Conservation (phyloP, 1,140 invertebrate species). For the Calosoma granatense region DNA sequence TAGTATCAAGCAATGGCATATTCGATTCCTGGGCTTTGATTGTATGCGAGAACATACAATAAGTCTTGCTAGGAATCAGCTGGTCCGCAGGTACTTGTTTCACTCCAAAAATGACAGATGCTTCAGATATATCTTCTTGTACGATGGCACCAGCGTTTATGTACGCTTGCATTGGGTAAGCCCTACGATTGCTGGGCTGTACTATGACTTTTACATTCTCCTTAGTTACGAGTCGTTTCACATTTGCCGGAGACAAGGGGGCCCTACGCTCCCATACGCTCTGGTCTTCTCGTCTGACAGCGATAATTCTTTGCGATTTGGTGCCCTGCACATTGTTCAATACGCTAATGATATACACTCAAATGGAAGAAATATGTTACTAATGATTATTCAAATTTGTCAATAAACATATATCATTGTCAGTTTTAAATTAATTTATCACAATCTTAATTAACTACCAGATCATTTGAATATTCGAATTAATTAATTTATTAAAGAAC, state of each 20-base stretch:
- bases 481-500: too few species aligned
- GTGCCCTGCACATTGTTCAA: conserved; percentile 26
- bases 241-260: conserved; percentile 86
- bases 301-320: conserved; percentile 51
- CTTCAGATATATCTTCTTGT: conserved; percentile 94
- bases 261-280: conserved; percentile 97
- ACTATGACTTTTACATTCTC: conserved; percentile 91
- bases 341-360: too few species aligned
- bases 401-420: neutral
- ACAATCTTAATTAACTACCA: neutral
- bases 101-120: conserved; percentile 92
- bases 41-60: conserved; percentile 98
- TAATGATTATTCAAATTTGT: neutral
- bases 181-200: conserved; percentile 93
- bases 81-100: conserved; percentile 95
- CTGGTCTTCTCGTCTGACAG: conserved; percentile 85
- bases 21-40: conserved; percentile 98
- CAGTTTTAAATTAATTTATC: neutral
- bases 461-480: too few species aligned
- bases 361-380: too few species aligned
- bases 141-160: conserved; percentile 79
- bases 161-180: conserved; percentile 95
- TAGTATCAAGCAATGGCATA: conserved; percentile 93
- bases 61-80: conserved; percentile 91
- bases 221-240: conserved; percentile 67